Evolutionary conservation across 2,797 vertebrate species (phyloP).

Genomic region (Sciaenops ocellatus): DNA sequence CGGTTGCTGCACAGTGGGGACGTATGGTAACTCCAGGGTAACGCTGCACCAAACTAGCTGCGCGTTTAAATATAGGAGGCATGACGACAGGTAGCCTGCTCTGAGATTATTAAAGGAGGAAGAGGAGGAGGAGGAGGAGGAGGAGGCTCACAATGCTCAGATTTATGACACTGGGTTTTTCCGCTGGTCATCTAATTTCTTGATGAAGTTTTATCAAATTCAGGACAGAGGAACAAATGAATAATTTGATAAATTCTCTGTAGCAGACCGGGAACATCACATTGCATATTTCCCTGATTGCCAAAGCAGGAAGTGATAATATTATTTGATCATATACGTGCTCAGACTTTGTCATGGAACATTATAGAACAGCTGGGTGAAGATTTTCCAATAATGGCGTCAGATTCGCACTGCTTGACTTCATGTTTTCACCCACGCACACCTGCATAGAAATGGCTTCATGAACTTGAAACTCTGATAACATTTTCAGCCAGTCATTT

Average conservation of each 20-base stretch:
- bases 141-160: not conserved
- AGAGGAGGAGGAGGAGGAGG: not conserved
- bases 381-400: slow-evolving; percentile 17
- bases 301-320: not conserved
- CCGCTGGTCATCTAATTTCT: not conserved
- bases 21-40: slow-evolving; percentile 44
- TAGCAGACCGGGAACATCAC: too few relatives aligned
- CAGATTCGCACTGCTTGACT: slow-evolving; percentile 23
- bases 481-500: slow-evolving; percentile 7
- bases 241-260: not conserved
- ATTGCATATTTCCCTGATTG: not conserved
- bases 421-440: slow-evolving; percentile 42
- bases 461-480: slow-evolving; percentile 11
- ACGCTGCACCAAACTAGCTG: slow-evolving; percentile 49
- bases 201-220: not conserved
- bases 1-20: slow-evolving; percentile 52
- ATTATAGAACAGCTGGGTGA: slow-evolving; percentile 11
- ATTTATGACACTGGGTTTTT: not conserved
- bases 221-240: not conserved
- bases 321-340: not conserved
- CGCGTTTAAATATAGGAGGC: slow-evolving; percentile 65
- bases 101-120: not conserved
- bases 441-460: slow-evolving; percentile 21
- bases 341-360: not conserved
- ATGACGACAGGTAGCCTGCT: slow-evolving; percentile 15